Conservation (phyloP, 2,113 vertebrate species). For the Microtus montanus region DNA sequence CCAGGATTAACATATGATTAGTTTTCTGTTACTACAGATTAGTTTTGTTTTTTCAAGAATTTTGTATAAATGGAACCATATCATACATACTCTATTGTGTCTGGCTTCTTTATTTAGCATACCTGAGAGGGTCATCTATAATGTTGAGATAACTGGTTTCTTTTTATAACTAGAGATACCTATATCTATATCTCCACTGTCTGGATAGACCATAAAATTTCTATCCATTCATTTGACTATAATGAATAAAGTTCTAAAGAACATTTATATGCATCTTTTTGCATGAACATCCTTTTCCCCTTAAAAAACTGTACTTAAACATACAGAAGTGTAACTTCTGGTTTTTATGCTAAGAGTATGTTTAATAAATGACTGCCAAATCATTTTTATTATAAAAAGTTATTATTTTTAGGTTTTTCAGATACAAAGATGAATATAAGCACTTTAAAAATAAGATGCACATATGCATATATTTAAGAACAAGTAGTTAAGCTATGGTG, state of each 20-base stretch:
- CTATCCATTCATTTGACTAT: neutral
- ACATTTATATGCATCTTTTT: neutral
- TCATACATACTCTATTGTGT: neutral
- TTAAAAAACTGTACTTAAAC: neutral
- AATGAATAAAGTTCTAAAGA: neutral
- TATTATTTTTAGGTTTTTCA: slow-evolving; percentile 40
- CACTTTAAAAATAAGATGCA: neutral
- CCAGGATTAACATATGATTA: neutral
- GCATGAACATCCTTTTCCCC: neutral
- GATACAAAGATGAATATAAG: slow-evolving; percentile 6
- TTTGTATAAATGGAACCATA: neutral
- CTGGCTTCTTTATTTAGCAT: slow-evolving; percentile 10
- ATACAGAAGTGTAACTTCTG: neutral
- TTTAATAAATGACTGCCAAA: neutral
- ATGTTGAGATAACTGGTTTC: neutral
- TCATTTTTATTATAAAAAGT: slow-evolving; percentile 3
- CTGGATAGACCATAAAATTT: neutral
- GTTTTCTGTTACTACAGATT: slow-evolving; percentile 23
- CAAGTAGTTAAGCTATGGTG: neutral
- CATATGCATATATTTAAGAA: neutral
- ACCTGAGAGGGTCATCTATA: neutral
- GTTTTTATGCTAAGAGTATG: neutral
- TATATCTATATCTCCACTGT: neutral
- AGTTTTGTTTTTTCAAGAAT: slow-evolving; percentile 23
- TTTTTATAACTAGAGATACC: neutral